Percentiles rank a stretch among this genome's conserved stretches.
These are phyloP conservation scores for Macropus fuliginosus DNA, from an alignment of 2,797 vertebrate genomes.

Conservation along the genomic window DNA sequence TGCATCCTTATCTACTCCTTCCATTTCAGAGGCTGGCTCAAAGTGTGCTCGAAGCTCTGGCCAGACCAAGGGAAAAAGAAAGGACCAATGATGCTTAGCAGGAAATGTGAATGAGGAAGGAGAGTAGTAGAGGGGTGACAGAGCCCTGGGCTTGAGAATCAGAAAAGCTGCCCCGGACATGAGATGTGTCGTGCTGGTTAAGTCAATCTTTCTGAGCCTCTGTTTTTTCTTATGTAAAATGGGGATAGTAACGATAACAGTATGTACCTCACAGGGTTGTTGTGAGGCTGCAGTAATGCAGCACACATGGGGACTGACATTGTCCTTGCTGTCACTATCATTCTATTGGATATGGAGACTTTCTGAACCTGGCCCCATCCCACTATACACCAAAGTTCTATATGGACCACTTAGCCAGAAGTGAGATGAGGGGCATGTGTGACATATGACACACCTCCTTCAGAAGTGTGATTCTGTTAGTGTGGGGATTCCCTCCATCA, in stretches of 20 bases:
- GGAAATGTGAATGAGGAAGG: background rate
- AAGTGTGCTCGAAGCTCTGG: conserved; percentile 93
- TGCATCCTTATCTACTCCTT: conserved; percentile 90
- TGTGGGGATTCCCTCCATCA: background rate
- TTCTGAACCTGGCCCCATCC: background rate
- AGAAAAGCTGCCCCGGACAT: background rate
- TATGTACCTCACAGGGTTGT: background rate
- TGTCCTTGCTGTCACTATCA: background rate
- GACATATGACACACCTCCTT: background rate
- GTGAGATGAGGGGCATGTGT: background rate
- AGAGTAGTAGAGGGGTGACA: background rate
- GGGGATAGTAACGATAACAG: too few relatives aligned
- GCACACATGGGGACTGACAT: background rate
- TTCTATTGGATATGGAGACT: background rate
- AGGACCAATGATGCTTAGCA: background rate
- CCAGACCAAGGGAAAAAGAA: background rate
- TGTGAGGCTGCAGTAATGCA: background rate
- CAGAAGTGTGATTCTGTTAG: background rate
- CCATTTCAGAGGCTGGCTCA: conserved; percentile 90
- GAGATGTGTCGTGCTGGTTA: too few relatives aligned
- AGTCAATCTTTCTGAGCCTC: background rate
- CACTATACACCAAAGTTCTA: background rate
- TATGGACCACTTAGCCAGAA: background rate
- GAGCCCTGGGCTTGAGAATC: background rate
- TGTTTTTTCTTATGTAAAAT: background rate